phyloP scores from a whole-genome alignment of 92 coral and sea anemone genomes.

The Actinostola sp. region DNA sequence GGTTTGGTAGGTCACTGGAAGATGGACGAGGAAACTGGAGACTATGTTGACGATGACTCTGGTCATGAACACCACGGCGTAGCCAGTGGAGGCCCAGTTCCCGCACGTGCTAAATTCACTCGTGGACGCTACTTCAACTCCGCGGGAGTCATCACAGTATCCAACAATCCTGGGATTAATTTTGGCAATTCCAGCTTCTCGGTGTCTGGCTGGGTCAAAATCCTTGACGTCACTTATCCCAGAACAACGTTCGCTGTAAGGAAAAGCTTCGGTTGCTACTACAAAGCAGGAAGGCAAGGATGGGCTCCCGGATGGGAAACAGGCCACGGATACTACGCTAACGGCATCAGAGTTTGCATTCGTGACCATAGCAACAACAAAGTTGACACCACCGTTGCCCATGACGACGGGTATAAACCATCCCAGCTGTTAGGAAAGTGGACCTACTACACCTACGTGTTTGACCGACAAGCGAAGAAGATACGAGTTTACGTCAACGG shows the following conservation, averaged over 20 bases:
- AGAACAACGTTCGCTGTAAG: slow-evolving; percentile 72
- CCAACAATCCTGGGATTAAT: slow-evolving; percentile 40
- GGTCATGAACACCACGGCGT: slow-evolving; percentile 72
- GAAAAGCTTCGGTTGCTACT: slow-evolving; percentile 71
- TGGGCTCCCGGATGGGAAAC: slow-evolving; percentile 75
- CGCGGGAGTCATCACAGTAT: slow-evolving; percentile 49
- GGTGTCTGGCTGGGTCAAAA: slow-evolving; percentile 69
- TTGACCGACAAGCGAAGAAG: slow-evolving; percentile 54
- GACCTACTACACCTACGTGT: slow-evolving; percentile 59
- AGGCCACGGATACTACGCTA: slow-evolving; percentile 59
- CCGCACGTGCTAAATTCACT: slow-evolving; percentile 62
- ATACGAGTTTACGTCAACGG: slow-evolving; percentile 66
- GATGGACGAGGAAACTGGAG: slow-evolving; percentile 80
- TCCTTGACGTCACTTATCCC: slow-evolving; percentile 65
- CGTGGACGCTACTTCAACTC: slow-evolving; percentile 72
- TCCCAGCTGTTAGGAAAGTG: slow-evolving; percentile 48
- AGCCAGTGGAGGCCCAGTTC: slow-evolving; percentile 43
- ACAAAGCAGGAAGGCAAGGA: slow-evolving; percentile 23
- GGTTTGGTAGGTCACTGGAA: slow-evolving; percentile 78
- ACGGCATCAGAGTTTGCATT: slow-evolving; percentile 58
- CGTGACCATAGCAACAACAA: slow-evolving; percentile 64
- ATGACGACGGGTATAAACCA: slow-evolving; percentile 56
- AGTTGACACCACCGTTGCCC: slow-evolving; percentile 14
- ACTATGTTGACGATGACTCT: slow-evolving; percentile 75
- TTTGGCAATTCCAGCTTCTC: slow-evolving; percentile 62